Percentiles rank a stretch among this genome's conserved stretches.
Evolutionary conservation across 2,888 invertebrate genomes (phyloP).

Genomic region (Mamestra brassicae): DNA sequence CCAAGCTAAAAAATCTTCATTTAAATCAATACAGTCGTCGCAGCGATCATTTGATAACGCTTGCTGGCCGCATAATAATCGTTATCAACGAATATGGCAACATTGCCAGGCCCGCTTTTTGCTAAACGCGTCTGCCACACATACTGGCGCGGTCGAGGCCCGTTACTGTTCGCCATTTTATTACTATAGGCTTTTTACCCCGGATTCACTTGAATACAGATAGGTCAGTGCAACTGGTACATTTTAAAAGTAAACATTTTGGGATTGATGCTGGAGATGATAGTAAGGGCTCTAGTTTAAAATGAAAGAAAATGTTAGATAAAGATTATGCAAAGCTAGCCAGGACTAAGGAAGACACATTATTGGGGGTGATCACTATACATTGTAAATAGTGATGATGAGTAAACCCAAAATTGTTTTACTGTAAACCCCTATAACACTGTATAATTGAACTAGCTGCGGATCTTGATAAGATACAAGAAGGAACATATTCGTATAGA

Average conservation of each 20-base stretch:
- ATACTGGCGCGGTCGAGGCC: slow-evolving; percentile 79
- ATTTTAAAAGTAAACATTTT: slow-evolving; percentile 4
- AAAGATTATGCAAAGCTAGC: neutral
- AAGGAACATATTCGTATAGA: too few species aligned
- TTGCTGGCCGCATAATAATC: slow-evolving; percentile 79
- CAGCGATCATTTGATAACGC: slow-evolving; percentile 67
- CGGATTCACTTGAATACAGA: slow-evolving; percentile 54
- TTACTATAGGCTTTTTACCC: slow-evolving; percentile 53
- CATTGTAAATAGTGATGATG: neutral
- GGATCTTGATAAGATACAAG: neutral
- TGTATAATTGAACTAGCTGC: too few species aligned
- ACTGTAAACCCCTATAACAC: too few species aligned
- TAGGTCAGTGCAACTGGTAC: slow-evolving; percentile 43
- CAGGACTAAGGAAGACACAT: neutral
- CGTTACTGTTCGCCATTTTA: slow-evolving; percentile 76
- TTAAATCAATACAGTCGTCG: slow-evolving; percentile 61
- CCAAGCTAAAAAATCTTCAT: slow-evolving; percentile 37
- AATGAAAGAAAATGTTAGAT: neutral
- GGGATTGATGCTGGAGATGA: neutral
- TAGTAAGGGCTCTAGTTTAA: neutral
- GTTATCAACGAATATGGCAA: slow-evolving; percentile 81
- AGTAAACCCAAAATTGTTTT: neutral
- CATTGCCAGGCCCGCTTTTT: slow-evolving; percentile 78
- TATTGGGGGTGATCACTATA: too few species aligned
- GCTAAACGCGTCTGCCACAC: slow-evolving; percentile 77